Evolutionary conservation across 2,113 vertebrate species (phyloP).

Genomic region (Brevimyrus niger): DNA sequence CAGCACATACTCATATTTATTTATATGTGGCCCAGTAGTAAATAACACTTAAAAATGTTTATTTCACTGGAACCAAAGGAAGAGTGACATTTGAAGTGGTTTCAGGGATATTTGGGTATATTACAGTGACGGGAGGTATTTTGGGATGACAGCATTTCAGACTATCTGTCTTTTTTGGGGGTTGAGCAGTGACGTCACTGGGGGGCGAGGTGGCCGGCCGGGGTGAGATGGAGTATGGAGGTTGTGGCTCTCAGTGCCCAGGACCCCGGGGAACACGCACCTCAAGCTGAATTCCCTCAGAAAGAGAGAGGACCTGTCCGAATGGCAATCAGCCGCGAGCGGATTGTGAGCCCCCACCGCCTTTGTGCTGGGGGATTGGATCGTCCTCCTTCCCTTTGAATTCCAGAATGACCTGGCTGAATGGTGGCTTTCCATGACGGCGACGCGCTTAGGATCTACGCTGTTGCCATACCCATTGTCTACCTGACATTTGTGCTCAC

Average conservation of each 20-base stretch:
- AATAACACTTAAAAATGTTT: not conserved
- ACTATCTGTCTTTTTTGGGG: not conserved
- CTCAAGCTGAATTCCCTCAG: slow-evolving; percentile 46
- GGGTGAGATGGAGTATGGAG: not conserved
- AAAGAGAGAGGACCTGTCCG: slow-evolving; percentile 44
- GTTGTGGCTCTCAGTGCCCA: not conserved
- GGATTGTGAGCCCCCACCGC: slow-evolving; percentile 40
- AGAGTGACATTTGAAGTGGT: not conserved
- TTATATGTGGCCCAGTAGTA: not conserved
- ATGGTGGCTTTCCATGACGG: slow-evolving; percentile 23
- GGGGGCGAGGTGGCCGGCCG: not conserved
- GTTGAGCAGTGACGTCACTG: not conserved
- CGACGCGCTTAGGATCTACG: not conserved
- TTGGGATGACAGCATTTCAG: not conserved
- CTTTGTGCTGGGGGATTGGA: slow-evolving; percentile 29
- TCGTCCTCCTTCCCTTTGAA: slow-evolving; percentile 22
- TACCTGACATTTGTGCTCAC: not conserved
- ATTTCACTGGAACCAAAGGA: not conserved
- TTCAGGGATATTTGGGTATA: not conserved
- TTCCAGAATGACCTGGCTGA: slow-evolving; percentile 24
- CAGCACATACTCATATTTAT: not conserved
- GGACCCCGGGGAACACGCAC: slow-evolving; percentile 29
- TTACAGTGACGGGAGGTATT: not conserved
- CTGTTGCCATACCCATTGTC: not conserved
- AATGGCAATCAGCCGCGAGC: slow-evolving; percentile 35